Evolutionary conservation across 2,888 invertebrate genomes (phyloP), one percentile per base, ranked within the genome.

Genomic region (Drosophila niveifrons): DNA sequence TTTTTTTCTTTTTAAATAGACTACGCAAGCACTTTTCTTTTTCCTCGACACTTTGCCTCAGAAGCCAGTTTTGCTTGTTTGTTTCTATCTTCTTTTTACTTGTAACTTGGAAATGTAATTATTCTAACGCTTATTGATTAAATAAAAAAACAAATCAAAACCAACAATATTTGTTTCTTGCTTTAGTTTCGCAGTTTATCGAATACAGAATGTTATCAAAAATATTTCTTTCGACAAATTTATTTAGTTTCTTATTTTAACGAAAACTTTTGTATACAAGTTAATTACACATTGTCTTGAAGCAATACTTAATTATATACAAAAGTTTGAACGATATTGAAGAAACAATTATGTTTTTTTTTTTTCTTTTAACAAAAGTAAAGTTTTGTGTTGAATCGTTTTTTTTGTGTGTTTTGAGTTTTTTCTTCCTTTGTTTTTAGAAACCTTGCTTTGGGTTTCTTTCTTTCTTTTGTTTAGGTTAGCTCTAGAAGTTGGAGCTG

Each of bases 41-140:
- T 23, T 43, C 23, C 36, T 56, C 47, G 9, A 55, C 50, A 17
- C 34, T 15, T 41, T 57, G n/a, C 10, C 51, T 23, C 41, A 2
- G 2, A 41, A 17, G 23, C 18, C 17, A 17, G 17, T n/a, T 43
- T 41, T 13, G n/a, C 48, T 58, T 17, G 11, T 71, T 59, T 51
- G 39, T 58, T 51, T 15, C 36, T 36, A 36, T 44, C 44, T 52
- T 36, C 44, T 52, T 36, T 47, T 55, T 61, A 10, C 36, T 36
- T 36, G 36, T 36, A 36, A 39, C 15, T 47, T 62, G 44, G 56
- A 34, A 58, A 44, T 66, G 56, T 66, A 56, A 61, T 44, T 61
- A 52, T 70, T 52, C 29, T 52, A 23, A 46, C 41, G 44, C 41
- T 61, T 71, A 57, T 34, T 56, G 44, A 61, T 41, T 46, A 72